Evolutionary conservation across 2,797 vertebrate genomes (phyloP).

Genomic region (Eremophila alpestris): DNA sequence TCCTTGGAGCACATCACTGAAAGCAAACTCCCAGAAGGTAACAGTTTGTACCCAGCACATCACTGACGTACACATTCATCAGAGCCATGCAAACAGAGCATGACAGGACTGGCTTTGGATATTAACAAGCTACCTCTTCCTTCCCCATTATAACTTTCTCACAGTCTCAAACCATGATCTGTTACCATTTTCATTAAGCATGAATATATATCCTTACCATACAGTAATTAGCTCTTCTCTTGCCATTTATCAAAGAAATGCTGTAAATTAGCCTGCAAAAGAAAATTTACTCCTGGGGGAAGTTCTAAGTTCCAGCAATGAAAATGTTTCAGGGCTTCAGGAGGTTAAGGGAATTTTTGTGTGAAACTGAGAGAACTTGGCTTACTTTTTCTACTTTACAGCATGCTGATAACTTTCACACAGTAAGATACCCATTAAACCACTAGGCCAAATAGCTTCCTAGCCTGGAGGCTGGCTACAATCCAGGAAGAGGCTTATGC

Average conservation of each 20-base stretch:
- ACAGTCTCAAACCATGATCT: neutral
- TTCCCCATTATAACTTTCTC: neutral
- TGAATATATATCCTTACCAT: neutral
- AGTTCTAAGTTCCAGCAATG: neutral
- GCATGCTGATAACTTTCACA: slow-evolving; percentile 13
- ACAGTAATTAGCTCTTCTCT: neutral
- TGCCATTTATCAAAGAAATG: neutral
- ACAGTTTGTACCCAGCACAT: neutral
- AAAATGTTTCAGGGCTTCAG: neutral
- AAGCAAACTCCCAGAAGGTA: neutral
- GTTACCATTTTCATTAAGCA: neutral
- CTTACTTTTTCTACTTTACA: neutral
- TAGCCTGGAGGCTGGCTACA: neutral
- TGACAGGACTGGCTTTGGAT: neutral
- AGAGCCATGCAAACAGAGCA: neutral
- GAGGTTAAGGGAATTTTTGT: neutral
- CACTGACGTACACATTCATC: neutral
- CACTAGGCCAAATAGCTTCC: neutral
- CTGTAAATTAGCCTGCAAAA: neutral
- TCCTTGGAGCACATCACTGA: neutral
- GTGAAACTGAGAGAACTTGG: neutral
- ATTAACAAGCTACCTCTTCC: neutral
- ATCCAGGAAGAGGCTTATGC: neutral
- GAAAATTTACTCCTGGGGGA: neutral
- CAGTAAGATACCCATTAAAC: neutral